phyloP scores from a whole-genome alignment of 2,113 vertebrate genomes.

The Galemys pyrenaicus region DNA sequence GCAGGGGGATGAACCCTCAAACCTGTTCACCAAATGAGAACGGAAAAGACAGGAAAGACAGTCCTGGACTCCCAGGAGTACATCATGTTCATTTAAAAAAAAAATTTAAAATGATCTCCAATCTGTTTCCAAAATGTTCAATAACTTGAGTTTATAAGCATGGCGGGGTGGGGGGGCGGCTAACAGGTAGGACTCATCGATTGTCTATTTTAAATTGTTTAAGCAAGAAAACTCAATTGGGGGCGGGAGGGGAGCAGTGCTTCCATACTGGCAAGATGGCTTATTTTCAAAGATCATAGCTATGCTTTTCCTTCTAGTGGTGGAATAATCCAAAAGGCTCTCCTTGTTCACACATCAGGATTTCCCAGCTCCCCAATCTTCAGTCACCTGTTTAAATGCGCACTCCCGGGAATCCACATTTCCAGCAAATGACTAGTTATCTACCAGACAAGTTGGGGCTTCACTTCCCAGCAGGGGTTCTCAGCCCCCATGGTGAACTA shows the following conservation, averaged over 20 bases:
- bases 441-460: neutral
- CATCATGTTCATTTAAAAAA: neutral
- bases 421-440: neutral
- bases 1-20: neutral
- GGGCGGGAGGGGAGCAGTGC: neutral
- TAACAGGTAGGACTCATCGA: neutral
- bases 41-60: neutral
- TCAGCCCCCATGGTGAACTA: neutral
- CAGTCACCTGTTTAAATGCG: neutral
- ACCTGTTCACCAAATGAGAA: neutral
- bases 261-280: neutral
- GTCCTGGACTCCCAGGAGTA: neutral
- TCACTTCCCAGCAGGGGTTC: neutral
- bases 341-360: neutral
- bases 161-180: no score
- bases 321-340: neutral
- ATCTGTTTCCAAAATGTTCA: slow-evolving; percentile 42
- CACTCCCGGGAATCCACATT: neutral
- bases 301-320: neutral
- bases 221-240: neutral
- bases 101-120: neutral
- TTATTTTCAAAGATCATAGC: neutral
- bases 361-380: neutral
- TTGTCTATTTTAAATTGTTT: neutral
- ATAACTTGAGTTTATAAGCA: neutral